Evolutionary conservation across 2,888 invertebrate genomes (phyloP), one percentile per base, ranked within the genome.

Genomic region (Drosophila demipolita): DNA sequence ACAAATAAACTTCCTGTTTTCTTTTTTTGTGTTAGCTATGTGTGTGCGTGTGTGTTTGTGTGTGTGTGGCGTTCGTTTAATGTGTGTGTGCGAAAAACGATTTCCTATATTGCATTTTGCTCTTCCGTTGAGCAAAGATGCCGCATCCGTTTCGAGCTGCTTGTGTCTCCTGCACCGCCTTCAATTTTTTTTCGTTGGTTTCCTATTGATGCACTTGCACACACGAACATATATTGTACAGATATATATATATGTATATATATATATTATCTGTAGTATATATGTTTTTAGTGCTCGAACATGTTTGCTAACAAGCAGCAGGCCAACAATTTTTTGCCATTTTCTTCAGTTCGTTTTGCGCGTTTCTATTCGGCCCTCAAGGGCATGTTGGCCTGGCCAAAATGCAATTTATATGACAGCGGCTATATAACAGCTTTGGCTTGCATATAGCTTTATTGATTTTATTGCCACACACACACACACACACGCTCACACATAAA

Each of bases 31-130:
- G 26, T 11, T 26, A 12, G 35, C 12, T 17, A 11, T 59, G 50
- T 20, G 48, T 61, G 58, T 20, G 48, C 58, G 58, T 72, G 9
- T 58, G 45, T 53, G 50, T 20, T 12, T 33, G 32, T 49, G 32
- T 68, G 54, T 69, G 50, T 73, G 36, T 67, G 81, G 5, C 26
- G 26, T 26, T 49, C 26, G 38, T 17, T 38, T 38, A 17, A 38
- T 87, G 82, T 64, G 45, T 66, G 66, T 67, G 69, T 91, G 86
- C 87, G 86, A 91, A 86, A 92, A 91, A 91, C 91, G 92, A 92
- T 92, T 92, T 92, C 92, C 92, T 91, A 88, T 90, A 92, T 92
- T 92, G 91, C 91, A 92, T 91, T 92, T 92, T 90, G 89, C 91
- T 85, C 85, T 92, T 92, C 92, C 92, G 91, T 72, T 83, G 74